Evolutionary conservation across 2,888 invertebrate genomes (phyloP).

Genomic region (Chrysolina oricalcia): DNA sequence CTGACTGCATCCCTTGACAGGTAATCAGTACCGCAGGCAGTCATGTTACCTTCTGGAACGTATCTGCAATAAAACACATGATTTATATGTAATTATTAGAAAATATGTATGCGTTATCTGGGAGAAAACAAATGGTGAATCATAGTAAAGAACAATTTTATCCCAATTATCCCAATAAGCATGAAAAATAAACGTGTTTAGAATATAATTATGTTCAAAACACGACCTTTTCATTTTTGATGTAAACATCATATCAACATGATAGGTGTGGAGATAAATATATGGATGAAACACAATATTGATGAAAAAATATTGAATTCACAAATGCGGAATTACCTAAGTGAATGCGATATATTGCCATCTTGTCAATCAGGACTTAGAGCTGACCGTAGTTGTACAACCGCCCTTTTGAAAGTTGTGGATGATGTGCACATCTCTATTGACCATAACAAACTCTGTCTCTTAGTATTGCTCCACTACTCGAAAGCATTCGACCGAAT

Average conservation of each 20-base stretch:
- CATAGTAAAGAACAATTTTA: background rate
- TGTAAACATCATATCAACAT: background rate
- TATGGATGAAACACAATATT: too few species aligned
- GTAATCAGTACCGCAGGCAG: conserved; percentile 93
- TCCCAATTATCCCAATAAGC: background rate
- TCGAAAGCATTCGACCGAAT: too few species aligned
- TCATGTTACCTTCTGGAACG: conserved; percentile 95
- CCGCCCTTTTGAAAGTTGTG: too few species aligned
- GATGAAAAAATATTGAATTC: too few species aligned
- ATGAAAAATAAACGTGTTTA: background rate
- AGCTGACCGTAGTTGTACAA: too few species aligned
- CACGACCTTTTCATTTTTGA: background rate
- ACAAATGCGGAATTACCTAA: too few species aligned
- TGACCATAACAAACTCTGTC: too few species aligned
- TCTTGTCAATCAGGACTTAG: too few species aligned
- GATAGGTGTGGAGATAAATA: background rate
- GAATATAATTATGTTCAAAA: background rate
- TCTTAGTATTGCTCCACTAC: too few species aligned
- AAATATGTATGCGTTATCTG: background rate
- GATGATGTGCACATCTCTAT: too few species aligned
- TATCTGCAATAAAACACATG: conserved; percentile 75
- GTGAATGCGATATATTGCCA: too few species aligned
- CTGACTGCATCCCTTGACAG: conserved; percentile 83
- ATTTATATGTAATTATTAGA: background rate
- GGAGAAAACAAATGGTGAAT: background rate